These are phyloP conservation scores for Orbicella faveolata DNA, from an alignment of 64 coral and sea anemone species.

Conservation along the genomic window DNA sequence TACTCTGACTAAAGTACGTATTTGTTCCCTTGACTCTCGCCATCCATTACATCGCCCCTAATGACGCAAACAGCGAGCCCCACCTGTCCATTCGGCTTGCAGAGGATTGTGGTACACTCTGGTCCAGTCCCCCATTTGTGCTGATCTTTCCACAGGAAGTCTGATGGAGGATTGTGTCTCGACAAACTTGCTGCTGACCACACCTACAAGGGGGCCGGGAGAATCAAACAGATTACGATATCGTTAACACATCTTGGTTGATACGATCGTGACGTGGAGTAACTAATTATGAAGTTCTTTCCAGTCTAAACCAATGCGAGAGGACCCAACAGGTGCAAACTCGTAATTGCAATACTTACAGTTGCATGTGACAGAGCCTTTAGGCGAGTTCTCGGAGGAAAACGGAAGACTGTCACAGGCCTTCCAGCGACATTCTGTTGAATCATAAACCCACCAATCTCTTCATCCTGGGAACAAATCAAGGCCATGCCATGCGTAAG, in stretches of 20 bases:
- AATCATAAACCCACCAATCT: conserved; percentile 93
- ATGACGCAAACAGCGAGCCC: not conserved
- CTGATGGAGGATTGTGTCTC: conserved; percentile 94
- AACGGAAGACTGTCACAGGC: conserved; percentile 98
- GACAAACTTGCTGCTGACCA: conserved; percentile 87
- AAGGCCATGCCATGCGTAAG: not conserved
- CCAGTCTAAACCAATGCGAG: no score
- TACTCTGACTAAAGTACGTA: no score
- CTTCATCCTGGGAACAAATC: conserved; percentile 81
- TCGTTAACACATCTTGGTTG: no score
- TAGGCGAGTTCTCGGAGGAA: conserved; percentile 92
- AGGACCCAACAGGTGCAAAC: no score
- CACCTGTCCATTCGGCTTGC: conserved; percentile 97
- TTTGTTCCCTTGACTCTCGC: no score
- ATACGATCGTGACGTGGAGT: no score
- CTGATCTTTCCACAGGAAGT: conserved; percentile 99
- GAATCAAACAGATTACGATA: no score
- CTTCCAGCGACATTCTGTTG: conserved; percentile 96
- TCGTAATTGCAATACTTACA: conserved; percentile 27
- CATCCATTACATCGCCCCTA: no score
- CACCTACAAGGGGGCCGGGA: conserved; percentile 23
- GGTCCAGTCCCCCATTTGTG: conserved; percentile 99
- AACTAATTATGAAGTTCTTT: no score
- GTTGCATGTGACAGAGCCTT: conserved; percentile 91
- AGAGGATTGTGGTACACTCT: conserved; percentile 99